Conservation (phyloP, 2,888 invertebrate genomes). For the Epinotia ramella region DNA sequence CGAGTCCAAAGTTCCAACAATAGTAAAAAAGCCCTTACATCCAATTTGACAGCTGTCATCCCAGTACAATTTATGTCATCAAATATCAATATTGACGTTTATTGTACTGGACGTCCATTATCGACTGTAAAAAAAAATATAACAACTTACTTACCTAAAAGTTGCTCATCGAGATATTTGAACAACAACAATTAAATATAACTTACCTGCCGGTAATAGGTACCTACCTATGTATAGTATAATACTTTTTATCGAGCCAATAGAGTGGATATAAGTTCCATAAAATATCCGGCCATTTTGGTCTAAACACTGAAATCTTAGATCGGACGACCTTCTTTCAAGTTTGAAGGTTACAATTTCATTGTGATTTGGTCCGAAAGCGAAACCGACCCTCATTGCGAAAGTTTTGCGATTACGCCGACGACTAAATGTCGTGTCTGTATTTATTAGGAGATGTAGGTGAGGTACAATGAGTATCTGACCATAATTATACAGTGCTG, state of each 20-base stretch:
- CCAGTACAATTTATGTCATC: too few species aligned
- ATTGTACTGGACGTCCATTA: too few species aligned
- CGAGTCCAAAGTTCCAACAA: too few species aligned
- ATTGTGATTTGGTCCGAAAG: conserved; percentile 41
- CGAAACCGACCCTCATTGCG: conserved; percentile 39
- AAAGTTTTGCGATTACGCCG: conserved; percentile 39
- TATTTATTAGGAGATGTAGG: conserved; percentile 1
- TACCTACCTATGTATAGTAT: too few species aligned
- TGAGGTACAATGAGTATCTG: neutral
- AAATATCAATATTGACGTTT: too few species aligned
- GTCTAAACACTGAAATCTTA: conserved; percentile 24
- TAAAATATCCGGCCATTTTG: neutral
- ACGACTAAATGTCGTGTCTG: conserved; percentile 28
- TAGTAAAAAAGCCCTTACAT: too few species aligned
- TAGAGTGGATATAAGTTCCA: neutral
- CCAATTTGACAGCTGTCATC: too few species aligned
- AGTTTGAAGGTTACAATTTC: conserved; percentile 45
- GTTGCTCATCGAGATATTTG: too few species aligned
- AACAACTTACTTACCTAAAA: too few species aligned
- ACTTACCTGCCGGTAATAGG: neutral
- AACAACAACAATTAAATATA: too few species aligned
- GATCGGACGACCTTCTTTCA: conserved; percentile 32
- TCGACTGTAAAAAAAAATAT: too few species aligned
- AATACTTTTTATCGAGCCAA: neutral
- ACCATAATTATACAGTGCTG: neutral